phyloP scores from a whole-genome alignment of 1,140 invertebrate genomes.

The Drosophila neocordata region DNA sequence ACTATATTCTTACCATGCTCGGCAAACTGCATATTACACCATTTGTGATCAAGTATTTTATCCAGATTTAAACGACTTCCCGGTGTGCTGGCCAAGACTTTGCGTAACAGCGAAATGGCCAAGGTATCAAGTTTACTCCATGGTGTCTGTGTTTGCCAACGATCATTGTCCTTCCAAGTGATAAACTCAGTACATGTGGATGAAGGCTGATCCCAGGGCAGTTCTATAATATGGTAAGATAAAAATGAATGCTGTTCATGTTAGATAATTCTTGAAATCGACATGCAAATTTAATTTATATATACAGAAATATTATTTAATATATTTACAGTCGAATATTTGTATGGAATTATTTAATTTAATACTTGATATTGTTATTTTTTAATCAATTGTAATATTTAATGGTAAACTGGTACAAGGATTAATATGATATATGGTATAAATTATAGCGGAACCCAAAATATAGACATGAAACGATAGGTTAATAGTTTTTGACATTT shows the following conservation, averaged over 20 bases:
- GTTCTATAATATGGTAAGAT: slow-evolving; percentile 85
- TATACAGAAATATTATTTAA: background rate
- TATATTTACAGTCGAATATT: too few relatives aligned
- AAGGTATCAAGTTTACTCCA: slow-evolving; percentile 93
- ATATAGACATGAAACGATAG: too few relatives aligned
- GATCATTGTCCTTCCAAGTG: slow-evolving; percentile 89
- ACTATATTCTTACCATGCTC: slow-evolving; percentile 81
- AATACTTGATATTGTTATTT: too few relatives aligned
- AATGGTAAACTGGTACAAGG: too few relatives aligned
- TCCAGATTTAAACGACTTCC: slow-evolving; percentile 86
- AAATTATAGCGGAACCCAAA: too few relatives aligned
- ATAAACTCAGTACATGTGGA: slow-evolving; percentile 88
- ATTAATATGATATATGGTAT: too few relatives aligned
- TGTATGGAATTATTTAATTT: too few relatives aligned
- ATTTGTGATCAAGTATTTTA: slow-evolving; percentile 90
- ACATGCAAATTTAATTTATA: background rate
- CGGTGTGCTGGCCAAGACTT: slow-evolving; percentile 88
- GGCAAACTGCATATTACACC: slow-evolving; percentile 87
- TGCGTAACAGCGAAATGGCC: slow-evolving; percentile 89
- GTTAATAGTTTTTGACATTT: too few relatives aligned
- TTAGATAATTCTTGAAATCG: background rate
- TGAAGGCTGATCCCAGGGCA: slow-evolving; percentile 95
- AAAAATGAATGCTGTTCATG: background rate
- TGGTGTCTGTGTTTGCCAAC: slow-evolving; percentile 86
- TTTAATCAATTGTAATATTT: too few relatives aligned